Conservation (phyloP, 2,113 vertebrate species). For the Calcarius ornatus region DNA sequence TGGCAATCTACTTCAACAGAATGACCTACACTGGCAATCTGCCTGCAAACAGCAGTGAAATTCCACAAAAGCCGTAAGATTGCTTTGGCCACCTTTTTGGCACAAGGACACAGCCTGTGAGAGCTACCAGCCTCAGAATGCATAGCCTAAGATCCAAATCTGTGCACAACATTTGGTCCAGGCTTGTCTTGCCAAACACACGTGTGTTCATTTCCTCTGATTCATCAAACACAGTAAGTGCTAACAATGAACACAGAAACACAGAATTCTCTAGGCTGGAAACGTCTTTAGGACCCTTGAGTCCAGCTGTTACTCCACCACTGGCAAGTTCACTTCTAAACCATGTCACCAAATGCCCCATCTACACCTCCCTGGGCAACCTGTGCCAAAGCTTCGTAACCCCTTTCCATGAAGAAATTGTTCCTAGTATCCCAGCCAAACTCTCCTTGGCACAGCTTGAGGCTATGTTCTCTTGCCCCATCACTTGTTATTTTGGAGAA, state of each 20-base stretch:
- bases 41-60: not conserved
- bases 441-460: not conserved
- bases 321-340: not conserved
- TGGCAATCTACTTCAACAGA: not conserved
- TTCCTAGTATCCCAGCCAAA: not conserved
- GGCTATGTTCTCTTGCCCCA: not conserved
- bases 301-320: not conserved
- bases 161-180: not conserved
- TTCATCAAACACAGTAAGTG: not conserved
- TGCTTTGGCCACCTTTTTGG: not conserved
- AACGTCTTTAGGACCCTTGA: not conserved
- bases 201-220: accelerated
- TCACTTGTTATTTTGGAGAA: not conserved
- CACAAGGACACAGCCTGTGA: not conserved
- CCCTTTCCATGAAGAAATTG: not conserved
- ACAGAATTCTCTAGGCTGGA: not conserved
- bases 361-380: not conserved
- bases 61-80: not conserved
- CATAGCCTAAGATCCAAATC: not conserved
- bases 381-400: not conserved
- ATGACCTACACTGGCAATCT: not conserved
- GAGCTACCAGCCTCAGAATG: not conserved
- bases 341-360: too few relatives aligned
- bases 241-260: not conserved
- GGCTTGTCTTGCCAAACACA: not conserved